Conservation (phyloP, 2,797 vertebrate species). For the Orientallactaga sibirica region DNA sequence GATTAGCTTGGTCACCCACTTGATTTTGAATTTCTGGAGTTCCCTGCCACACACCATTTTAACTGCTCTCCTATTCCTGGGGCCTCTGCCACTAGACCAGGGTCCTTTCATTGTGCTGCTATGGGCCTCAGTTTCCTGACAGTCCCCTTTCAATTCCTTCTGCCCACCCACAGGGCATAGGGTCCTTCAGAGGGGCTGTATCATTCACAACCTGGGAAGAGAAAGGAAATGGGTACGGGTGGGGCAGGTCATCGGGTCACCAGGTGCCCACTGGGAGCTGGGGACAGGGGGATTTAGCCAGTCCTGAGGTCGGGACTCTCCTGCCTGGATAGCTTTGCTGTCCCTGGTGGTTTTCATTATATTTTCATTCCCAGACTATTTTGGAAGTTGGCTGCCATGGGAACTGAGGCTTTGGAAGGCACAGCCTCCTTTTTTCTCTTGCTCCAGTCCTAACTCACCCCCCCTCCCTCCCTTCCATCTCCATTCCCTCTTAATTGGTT, state of each 20-base stretch:
- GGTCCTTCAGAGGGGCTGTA: not conserved
- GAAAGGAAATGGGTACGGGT: not conserved
- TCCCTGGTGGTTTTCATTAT: conserved; percentile 61
- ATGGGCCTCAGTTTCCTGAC: not conserved
- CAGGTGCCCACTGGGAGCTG: conserved; percentile 50
- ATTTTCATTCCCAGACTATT: conserved; percentile 75
- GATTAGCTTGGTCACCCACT: not conserved
- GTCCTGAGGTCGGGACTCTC: conserved; percentile 45
- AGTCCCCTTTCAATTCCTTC: not conserved
- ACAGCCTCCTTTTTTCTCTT: conserved; percentile 57
- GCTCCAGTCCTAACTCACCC: not conserved
- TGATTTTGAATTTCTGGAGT: not conserved
- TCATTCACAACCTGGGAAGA: not conserved
- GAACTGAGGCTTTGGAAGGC: conserved; percentile 76
- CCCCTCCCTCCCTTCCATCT: conserved; percentile 43
- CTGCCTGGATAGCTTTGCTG: conserved; percentile 69
- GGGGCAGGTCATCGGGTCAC: not conserved
- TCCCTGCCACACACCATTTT: not conserved
- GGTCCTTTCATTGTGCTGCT: not conserved
- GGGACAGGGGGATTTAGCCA: conserved; percentile 54
- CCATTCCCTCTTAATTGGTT: conserved; percentile 83
- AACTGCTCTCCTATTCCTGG: too few relatives aligned
- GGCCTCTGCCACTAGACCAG: not conserved
- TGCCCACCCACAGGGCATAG: not conserved
- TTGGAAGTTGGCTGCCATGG: conserved; percentile 76